Evolutionary conservation across 2,113 vertebrate species (phyloP).

Genomic region (Lepus americanus): DNA sequence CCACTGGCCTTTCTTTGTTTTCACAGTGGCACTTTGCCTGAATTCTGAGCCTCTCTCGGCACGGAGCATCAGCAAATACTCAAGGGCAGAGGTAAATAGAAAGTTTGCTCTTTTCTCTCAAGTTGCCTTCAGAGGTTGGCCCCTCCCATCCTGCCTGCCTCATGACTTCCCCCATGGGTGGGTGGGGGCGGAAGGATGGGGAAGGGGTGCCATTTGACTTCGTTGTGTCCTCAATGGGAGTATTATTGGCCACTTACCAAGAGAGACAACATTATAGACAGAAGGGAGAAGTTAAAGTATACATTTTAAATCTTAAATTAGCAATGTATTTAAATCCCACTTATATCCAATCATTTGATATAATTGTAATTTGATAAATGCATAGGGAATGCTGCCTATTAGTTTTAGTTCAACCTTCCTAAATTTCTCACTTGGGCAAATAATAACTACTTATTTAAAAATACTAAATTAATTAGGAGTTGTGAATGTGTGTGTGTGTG

Average conservation of each 20-base stretch:
- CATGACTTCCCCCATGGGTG: neutral
- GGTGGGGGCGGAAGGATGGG: too few relatives aligned
- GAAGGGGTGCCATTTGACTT: neutral
- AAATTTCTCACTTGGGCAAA: neutral
- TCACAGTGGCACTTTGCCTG: neutral
- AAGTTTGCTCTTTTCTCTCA: neutral
- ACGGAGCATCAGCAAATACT: neutral
- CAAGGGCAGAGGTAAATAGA: neutral
- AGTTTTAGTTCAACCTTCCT: slow-evolving; percentile 25
- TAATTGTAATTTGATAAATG: neutral
- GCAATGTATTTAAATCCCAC: neutral
- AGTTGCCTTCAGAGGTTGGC: neutral
- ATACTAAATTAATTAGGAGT: neutral
- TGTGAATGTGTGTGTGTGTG: neutral
- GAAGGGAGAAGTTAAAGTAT: neutral
- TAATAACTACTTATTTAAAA: slow-evolving; percentile 19
- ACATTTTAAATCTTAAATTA: neutral
- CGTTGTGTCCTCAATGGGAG: neutral
- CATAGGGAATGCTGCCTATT: neutral
- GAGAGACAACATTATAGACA: neutral
- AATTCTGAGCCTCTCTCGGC: neutral
- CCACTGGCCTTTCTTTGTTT: slow-evolving; percentile 10
- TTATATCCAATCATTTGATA: neutral
- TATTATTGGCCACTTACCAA: neutral
- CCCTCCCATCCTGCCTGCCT: neutral